Evolutionary conservation across 2,888 invertebrate species (phyloP).

Genomic region (Mesochorus sp.): DNA sequence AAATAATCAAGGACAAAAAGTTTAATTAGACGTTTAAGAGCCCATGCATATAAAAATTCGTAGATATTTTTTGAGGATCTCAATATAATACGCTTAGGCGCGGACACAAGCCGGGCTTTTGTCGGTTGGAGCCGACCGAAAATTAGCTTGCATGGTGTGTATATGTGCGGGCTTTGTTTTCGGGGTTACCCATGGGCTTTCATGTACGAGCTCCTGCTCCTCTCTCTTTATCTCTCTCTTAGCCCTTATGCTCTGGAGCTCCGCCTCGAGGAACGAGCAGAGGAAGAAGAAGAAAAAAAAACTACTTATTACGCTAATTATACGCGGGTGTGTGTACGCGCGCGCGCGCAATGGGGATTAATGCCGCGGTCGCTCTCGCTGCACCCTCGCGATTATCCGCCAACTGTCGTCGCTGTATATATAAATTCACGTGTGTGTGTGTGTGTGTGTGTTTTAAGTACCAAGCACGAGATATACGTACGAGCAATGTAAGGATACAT

Average conservation of each 20-base stretch:
- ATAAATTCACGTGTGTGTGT: neutral
- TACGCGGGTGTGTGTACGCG: conserved; percentile 73
- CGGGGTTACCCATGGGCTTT: conserved; percentile 69
- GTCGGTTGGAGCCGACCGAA: conserved; percentile 73
- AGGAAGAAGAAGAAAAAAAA: conserved; percentile 67
- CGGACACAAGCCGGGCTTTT: conserved; percentile 64
- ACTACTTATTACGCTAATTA: conserved; percentile 81
- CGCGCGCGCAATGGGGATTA: conserved; percentile 64
- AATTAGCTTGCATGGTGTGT: conserved; percentile 78
- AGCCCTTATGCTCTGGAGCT: conserved; percentile 52
- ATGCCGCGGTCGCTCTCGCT: conserved; percentile 63
- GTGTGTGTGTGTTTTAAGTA: neutral
- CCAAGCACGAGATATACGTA: conserved; percentile 4
- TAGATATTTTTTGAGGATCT: conserved; percentile 22
- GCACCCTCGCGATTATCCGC: conserved; percentile 72
- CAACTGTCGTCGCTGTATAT: conserved; percentile 74
- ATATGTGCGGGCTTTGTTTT: conserved; percentile 74
- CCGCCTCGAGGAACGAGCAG: conserved; percentile 70
- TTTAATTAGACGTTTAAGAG: neutral
- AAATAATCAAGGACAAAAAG: neutral
- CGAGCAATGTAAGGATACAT: conserved; percentile 28
- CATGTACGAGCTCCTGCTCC: conserved; percentile 43
- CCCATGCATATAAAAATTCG: neutral
- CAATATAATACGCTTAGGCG: conserved; percentile 60
- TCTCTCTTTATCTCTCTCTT: conserved; percentile 29